Evolutionary conservation across 2,797 vertebrate genomes (phyloP).

Genomic region (Lophotriccus pileatus): DNA sequence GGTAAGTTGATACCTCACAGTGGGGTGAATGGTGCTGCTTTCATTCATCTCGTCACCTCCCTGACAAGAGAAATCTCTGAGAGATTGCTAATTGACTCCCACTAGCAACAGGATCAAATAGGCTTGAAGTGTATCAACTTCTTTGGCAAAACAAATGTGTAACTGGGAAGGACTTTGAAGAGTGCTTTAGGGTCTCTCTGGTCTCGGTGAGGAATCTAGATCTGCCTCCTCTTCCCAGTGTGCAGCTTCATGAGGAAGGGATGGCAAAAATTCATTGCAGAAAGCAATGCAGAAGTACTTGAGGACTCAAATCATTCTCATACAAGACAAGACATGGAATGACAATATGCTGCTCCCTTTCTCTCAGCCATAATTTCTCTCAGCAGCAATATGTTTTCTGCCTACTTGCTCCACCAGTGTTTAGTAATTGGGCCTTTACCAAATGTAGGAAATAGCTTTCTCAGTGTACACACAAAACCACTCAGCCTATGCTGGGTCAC

Average conservation of each 20-base stretch:
- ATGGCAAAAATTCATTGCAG: background rate
- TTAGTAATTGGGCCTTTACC: background rate
- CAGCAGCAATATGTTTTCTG: background rate
- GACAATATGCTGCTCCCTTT: background rate
- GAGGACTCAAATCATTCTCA: background rate
- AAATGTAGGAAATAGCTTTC: background rate
- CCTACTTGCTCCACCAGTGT: background rate
- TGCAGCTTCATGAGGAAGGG: background rate
- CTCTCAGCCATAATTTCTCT: background rate
- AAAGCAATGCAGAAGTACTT: background rate
- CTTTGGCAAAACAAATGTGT: background rate
- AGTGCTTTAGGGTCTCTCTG: background rate
- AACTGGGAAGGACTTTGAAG: background rate
- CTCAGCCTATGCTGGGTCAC: background rate
- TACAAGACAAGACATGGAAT: background rate
- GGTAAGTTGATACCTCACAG: background rate
- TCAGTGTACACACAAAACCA: background rate
- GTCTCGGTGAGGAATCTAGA: background rate
- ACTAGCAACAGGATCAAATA: background rate
- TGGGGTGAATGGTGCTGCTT: background rate
- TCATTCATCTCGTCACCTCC: background rate
- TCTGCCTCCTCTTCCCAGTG: background rate
- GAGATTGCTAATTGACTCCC: background rate
- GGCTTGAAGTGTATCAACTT: background rate
- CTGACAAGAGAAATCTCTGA: background rate